Evolutionary conservation across 2,113 vertebrate species (phyloP).

Genomic region (Psilopsiagon aymara): DNA sequence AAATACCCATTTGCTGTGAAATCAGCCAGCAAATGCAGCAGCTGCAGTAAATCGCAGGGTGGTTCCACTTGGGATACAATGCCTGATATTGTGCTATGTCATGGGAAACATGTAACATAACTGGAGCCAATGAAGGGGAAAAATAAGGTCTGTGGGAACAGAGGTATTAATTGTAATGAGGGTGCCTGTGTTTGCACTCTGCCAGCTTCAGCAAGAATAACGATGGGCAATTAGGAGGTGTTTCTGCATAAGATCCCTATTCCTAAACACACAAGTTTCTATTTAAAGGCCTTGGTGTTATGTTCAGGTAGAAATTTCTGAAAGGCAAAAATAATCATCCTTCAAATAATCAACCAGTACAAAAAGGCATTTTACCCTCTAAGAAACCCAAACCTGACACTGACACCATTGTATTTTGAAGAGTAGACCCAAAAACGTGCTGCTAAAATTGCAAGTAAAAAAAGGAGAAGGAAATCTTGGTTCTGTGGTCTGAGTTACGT

Average conservation of each 20-base stretch:
- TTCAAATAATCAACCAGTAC: background rate
- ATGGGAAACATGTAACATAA: background rate
- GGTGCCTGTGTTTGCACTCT: background rate
- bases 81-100: background rate
- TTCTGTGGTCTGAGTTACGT: background rate
- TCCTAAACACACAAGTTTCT: background rate
- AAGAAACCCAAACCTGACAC: background rate
- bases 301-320: background rate
- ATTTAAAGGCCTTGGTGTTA: background rate
- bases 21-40: background rate
- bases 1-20: background rate
- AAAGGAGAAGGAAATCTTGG: background rate
- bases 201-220: background rate
- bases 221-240: background rate
- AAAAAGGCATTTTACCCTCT: background rate
- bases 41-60: background rate
- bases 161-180: background rate
- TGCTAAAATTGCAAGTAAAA: background rate
- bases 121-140: background rate
- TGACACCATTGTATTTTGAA: background rate
- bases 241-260: background rate
- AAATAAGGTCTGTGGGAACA: background rate
- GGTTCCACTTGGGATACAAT: background rate
- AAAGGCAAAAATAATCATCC: background rate
- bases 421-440: background rate